Conservation (phyloP, 2,113 vertebrate genomes). For the Hipposideros armiger region DNA sequence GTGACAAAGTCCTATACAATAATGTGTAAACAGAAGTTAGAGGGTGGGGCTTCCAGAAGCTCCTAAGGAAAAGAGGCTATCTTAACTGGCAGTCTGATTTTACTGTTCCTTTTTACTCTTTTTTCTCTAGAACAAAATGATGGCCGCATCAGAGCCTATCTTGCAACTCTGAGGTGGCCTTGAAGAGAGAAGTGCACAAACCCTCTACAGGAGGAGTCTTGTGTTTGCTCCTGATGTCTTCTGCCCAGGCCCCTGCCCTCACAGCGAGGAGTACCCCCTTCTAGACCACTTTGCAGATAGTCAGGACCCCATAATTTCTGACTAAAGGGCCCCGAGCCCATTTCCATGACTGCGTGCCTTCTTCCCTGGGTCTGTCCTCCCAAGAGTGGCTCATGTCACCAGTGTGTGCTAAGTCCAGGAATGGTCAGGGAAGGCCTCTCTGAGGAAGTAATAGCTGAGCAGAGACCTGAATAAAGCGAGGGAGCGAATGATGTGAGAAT, state of each 20-base stretch:
- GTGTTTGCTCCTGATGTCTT: background rate
- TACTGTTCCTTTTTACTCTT: background rate
- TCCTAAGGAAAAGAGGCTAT: background rate
- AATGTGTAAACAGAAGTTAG: background rate
- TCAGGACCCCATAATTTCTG: background rate
- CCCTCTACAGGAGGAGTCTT: background rate
- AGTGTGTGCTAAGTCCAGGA: background rate
- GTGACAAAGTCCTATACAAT: background rate
- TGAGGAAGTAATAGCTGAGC: background rate
- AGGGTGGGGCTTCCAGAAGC: background rate
- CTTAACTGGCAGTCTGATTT: background rate
- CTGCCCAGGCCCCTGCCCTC: background rate
- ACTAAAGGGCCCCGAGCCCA: background rate
- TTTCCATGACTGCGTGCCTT: background rate
- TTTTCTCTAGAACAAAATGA: background rate
- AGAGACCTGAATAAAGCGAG: background rate
- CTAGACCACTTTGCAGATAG: background rate
- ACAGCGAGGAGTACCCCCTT: background rate
- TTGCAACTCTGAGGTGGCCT: background rate
- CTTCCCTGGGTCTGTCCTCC: background rate
- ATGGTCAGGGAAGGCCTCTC: background rate
- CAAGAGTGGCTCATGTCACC: too few species aligned
- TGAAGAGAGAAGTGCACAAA: background rate
- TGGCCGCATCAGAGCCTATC: background rate
- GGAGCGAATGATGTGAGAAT: background rate